Evolutionary conservation across 2,888 invertebrate species (phyloP).

Genomic region (Pteria penguin): DNA sequence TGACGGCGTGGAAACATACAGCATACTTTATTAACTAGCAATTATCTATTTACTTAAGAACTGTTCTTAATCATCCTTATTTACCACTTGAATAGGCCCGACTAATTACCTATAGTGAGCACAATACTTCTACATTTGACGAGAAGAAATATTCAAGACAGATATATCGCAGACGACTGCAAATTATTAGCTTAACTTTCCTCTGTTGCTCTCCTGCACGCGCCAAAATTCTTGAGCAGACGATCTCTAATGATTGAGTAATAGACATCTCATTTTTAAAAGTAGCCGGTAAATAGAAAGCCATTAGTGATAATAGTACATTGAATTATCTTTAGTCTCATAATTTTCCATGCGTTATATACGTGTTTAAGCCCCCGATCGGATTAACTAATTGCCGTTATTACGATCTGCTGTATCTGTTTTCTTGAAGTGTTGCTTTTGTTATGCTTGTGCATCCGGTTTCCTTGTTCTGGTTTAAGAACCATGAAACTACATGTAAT

Average conservation of each 20-base stretch:
- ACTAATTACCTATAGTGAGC: not conserved
- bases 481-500: not conserved
- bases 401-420: not conserved
- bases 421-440: not conserved
- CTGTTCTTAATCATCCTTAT: not conserved
- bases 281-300: slow-evolving; percentile 37
- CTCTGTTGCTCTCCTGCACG: not conserved
- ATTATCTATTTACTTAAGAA: not conserved
- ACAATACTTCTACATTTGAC: not conserved
- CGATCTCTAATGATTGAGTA: slow-evolving; percentile 11
- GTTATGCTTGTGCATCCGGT: not conserved
- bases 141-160: not conserved
- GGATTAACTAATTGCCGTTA: not conserved
- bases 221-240: not conserved
- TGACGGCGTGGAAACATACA: not conserved
- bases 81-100: not conserved
- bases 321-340: slow-evolving; percentile 34
- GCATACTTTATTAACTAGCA: not conserved
- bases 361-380: not conserved
- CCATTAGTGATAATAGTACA: slow-evolving; percentile 32
- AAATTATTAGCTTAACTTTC: not conserved
- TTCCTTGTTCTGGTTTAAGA: not conserved
- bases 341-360: slow-evolving; percentile 36
- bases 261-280: slow-evolving; percentile 23
- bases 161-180: not conserved